A percentile compares a stretch with the other conserved stretches of the same genome.
Conservation (phyloP, 2,888 invertebrate species). For the Flabesymbios commensalis region DNA sequence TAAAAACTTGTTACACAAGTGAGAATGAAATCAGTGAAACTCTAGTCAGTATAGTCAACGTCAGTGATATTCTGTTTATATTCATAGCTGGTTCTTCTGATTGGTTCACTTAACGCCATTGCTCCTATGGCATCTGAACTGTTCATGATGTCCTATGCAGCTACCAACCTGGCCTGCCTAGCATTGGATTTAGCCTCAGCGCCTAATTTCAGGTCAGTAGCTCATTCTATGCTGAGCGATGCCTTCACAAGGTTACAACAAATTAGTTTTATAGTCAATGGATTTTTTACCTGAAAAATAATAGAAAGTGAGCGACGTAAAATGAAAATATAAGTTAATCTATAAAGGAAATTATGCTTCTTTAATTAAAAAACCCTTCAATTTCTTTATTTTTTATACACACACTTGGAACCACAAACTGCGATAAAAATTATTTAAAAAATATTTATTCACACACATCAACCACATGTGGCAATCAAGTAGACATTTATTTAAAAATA, state of each 20-base stretch:
- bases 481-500: no score
- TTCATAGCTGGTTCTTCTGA: constrained; percentile 75
- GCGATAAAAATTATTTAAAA: no score
- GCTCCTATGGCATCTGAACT: constrained; percentile 96
- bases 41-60: no score
- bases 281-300: not conserved
- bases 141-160: constrained; percentile 93
- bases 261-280: not conserved
- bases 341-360: not conserved
- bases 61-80: not conserved
- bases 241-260: no score
- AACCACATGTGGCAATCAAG: no score
- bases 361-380: not conserved
- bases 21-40: no score
- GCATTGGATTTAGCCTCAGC: constrained; percentile 95
- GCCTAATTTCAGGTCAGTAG: constrained; percentile 88
- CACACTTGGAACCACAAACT: no score
- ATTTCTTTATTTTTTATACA: not conserved
- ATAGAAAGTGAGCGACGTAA: no score
- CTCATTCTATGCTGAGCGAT: not conserved
- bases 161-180: constrained; percentile 93
- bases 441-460: no score
- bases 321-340: no score
- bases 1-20: no score
- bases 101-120: constrained; percentile 92